Conservation (phyloP, 2,888 invertebrate species). For the Hemithea aestivaria region DNA sequence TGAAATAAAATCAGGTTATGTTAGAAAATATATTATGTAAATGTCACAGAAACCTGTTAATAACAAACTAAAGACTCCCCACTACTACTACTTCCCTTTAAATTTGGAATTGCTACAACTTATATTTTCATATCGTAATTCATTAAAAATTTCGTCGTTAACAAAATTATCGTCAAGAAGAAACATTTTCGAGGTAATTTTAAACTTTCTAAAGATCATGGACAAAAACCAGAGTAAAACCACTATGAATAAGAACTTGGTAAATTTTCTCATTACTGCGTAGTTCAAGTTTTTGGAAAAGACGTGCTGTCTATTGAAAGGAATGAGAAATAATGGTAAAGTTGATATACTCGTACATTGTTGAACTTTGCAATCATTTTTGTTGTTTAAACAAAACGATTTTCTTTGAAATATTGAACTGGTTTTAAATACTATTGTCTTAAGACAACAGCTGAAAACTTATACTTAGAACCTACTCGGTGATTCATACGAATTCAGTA, state of each 20-base stretch:
- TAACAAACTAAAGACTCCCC: too few relatives aligned
- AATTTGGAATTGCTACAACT: constrained; percentile 22
- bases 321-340: constrained; percentile 7
- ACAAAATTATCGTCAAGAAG: constrained; percentile 8
- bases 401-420: too few relatives aligned
- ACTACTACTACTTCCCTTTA: too few relatives aligned
- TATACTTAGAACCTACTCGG: too few relatives aligned
- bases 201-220: constrained; percentile 35
- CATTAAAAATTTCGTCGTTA: neutral
- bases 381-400: too few relatives aligned
- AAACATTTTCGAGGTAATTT: constrained; percentile 14
- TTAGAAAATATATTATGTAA: too few relatives aligned
- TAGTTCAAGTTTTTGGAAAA: constrained; percentile 2
- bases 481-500: too few relatives aligned
- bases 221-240: constrained; percentile 43
- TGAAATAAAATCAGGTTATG: constrained; percentile 25
- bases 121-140: neutral
- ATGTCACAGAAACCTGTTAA: too few relatives aligned
- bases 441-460: too few relatives aligned
- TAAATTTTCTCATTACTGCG: constrained; percentile 21
- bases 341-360: neutral
- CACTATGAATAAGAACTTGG: constrained; percentile 31
- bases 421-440: too few relatives aligned
- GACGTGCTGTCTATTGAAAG: constrained; percentile 4
- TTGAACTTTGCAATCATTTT: too few relatives aligned